Percentiles rank a stretch among this genome's conserved stretches.
phyloP scores from a whole-genome alignment of 2,888 invertebrate genomes.

The Pyrocoelia pectoralis region DNA sequence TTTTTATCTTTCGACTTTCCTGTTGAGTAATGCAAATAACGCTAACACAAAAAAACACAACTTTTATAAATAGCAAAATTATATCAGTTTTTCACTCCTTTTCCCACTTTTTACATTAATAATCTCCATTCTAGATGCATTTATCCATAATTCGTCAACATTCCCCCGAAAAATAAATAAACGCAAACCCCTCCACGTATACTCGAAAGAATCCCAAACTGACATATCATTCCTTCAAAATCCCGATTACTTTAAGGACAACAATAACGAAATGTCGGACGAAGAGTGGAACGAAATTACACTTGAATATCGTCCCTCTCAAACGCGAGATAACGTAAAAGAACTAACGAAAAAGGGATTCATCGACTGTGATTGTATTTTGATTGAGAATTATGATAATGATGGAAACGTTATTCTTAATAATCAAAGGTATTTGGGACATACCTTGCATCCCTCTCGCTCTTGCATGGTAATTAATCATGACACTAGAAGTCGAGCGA shows the following conservation, averaged over 20 bases:
- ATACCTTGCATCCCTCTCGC: not conserved
- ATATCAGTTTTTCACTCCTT: too few species aligned
- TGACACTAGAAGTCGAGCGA: not conserved
- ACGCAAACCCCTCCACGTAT: not conserved
- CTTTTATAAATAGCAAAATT: too few species aligned
- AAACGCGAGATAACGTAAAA: too few species aligned
- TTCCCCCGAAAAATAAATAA: not conserved
- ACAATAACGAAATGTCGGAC: too few species aligned
- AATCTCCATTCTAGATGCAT: not conserved
- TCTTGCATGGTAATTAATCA: not conserved
- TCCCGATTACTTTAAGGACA: slow-evolving; percentile 26
- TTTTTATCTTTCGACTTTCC: too few species aligned
- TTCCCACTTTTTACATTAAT: too few species aligned
- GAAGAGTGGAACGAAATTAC: too few species aligned
- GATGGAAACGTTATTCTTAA: not conserved
- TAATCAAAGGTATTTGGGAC: not conserved
- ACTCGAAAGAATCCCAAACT: slow-evolving; percentile 33
- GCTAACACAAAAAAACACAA: too few species aligned
- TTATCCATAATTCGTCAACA: not conserved
- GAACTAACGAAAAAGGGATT: not conserved
- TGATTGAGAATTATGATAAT: not conserved
- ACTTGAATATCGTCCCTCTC: too few species aligned
- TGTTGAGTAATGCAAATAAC: too few species aligned
- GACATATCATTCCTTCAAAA: slow-evolving; percentile 34
- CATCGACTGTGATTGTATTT: not conserved